Percentiles rank a stretch among this genome's conserved stretches.
These are phyloP conservation scores for Phataginus tricuspis DNA, from an alignment of 2,797 vertebrate species.

Conservation along the genomic window DNA sequence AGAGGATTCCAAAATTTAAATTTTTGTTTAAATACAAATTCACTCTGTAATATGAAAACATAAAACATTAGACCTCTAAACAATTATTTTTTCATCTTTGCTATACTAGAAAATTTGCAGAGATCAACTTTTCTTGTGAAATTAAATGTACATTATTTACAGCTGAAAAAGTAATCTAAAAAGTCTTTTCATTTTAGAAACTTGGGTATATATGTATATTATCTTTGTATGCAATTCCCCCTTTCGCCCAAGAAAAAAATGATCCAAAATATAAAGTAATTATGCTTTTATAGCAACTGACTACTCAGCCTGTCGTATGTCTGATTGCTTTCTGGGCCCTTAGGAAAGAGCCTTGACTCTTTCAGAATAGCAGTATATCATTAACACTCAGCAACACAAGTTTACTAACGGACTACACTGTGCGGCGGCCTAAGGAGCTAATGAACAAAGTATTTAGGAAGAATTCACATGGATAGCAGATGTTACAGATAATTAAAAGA, in stretches of 20 bases:
- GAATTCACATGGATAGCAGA: constrained; percentile 41
- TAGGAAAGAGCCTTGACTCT: constrained; percentile 39
- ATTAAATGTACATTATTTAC: constrained; percentile 91
- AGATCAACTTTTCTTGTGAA: constrained; percentile 84
- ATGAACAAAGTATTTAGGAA: constrained; percentile 46
- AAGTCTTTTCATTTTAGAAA: constrained; percentile 83
- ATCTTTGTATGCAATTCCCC: constrained; percentile 80
- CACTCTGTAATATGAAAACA: constrained; percentile 87
- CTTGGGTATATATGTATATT: constrained; percentile 77
- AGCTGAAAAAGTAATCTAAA: constrained; percentile 84
- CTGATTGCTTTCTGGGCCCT: constrained; percentile 45
- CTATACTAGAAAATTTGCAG: constrained; percentile 85
- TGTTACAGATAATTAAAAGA: constrained; percentile 22
- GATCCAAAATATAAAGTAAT: constrained; percentile 84
- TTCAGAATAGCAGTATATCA: constrained; percentile 28
- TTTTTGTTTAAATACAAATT: constrained; percentile 93
- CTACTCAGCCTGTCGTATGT: constrained; percentile 36
- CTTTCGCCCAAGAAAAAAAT: constrained; percentile 78
- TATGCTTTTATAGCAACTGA: constrained; percentile 74
- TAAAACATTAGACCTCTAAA: constrained; percentile 89
- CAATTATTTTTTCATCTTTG: constrained; percentile 86
- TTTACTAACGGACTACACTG: constrained; percentile 23
- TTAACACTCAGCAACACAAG: constrained; percentile 23
- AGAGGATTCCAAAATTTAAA: constrained; percentile 88
- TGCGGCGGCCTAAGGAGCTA: constrained; percentile 29